Base-by-base conservation (phyloP, 2,113 vertebrate genomes). In the Bungarus multicinctus region DNA sequence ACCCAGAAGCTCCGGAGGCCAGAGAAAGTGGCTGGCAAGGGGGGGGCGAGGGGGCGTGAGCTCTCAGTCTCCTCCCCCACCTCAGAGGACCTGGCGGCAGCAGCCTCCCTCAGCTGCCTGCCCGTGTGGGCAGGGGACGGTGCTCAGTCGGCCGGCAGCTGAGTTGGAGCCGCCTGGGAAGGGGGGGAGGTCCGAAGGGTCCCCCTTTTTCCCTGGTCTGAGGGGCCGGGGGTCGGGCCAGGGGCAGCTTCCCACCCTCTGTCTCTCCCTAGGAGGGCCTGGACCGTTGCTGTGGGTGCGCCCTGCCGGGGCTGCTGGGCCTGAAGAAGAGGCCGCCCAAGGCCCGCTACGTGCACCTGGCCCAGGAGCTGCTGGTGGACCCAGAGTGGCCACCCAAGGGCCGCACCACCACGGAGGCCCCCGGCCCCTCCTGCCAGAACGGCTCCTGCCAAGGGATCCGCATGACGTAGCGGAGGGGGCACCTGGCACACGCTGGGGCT, bases 371-470 rank as follows among this genome's bases (percentile, higher is more conserved):
- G 93, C 97, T 98, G 88, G 97, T 99, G 85, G 99, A 99, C 96
- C 99, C 99, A 0, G 99, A 99, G 94, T 99, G 99, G 99, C 99
- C 99, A 39, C 99, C 99, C 53, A 99, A 99, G 96, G 99, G 99
- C 94, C 98, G 98, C 93, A 99, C 99, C 69, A 99, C 98, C 60
- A 99, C 98, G 6, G 99, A 99, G 97, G 99, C 99, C 0, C 99
- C 98, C 97, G 91, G 94, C 91, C 95, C 96, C 60, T 93, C 95
- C 43, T 98, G 97, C 74, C 98, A 97, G 95, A 99, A 98, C 0
- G 97, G 98, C 91, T 98, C 98, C 18, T 98, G 98, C 98, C 98
- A 98, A 93, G 97, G 98, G 93, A 97, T 98, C 95, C 97, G 98
- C 69, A 91, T 98, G 89, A 98, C 98, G 27, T 99, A 99, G 97